Conservation (phyloP, 2,113 vertebrate genomes). For the Bungarus multicinctus region DNA sequence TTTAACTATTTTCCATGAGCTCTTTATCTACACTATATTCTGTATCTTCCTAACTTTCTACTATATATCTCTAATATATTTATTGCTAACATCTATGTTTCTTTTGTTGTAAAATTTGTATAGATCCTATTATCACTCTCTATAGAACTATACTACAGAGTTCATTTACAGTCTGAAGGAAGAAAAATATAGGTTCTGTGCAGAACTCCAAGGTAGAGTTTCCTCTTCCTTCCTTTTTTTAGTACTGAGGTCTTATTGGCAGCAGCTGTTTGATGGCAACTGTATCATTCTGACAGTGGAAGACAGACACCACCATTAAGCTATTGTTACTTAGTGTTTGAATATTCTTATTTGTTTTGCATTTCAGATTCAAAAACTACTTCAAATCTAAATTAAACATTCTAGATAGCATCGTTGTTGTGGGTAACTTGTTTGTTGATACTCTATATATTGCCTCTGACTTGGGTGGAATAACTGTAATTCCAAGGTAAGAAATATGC, state of each 20-base stretch:
- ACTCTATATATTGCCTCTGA: slow-evolving; percentile 75
- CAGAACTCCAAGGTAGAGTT: no score
- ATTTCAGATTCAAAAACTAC: slow-evolving; percentile 79
- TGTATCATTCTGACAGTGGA: not conserved
- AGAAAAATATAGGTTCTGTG: not conserved
- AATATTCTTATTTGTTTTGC: slow-evolving; percentile 23
- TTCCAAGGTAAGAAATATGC: slow-evolving; percentile 79
- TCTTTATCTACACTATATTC: not conserved
- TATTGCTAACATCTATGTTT: not conserved
- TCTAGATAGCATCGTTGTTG: slow-evolving; percentile 79
- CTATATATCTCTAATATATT: not conserved
- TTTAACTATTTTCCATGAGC: not conserved
- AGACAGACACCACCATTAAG: not conserved
- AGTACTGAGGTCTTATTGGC: not conserved
- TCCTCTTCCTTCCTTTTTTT: not conserved
- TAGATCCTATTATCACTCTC: not conserved
- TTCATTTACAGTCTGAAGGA: not conserved
- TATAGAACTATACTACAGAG: not conserved
- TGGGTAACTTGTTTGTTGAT: slow-evolving; percentile 77
- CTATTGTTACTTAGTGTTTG: not conserved
- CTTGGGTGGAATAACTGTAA: slow-evolving; percentile 63
- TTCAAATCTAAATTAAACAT: slow-evolving; percentile 84
- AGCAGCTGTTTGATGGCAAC: not conserved
- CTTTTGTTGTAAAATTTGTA: not conserved
- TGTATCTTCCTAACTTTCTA: not conserved